A percentile compares a stretch with the other conserved stretches of the same genome.
Evolutionary conservation across 2,113 vertebrate genomes (phyloP).

Genomic region (Arvicanthis niloticus): DNA sequence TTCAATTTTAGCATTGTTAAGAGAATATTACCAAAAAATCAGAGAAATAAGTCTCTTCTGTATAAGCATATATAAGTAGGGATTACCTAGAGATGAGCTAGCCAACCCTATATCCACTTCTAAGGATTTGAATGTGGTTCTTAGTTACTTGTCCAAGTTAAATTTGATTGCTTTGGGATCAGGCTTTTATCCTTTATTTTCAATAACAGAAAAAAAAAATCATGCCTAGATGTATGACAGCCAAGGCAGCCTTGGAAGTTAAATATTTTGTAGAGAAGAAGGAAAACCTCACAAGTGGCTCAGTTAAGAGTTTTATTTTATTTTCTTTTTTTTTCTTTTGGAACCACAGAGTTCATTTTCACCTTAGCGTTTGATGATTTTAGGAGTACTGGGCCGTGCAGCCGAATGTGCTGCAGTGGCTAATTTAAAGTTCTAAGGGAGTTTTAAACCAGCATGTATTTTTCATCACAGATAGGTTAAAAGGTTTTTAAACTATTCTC

Average conservation of each 20-base stretch:
- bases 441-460: slow-evolving; percentile 70
- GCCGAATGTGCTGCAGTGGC: neutral
- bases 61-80: slow-evolving; percentile 44
- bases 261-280: slow-evolving; percentile 57
- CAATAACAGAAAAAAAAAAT: slow-evolving; percentile 57
- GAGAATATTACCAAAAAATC: slow-evolving; percentile 55
- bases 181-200: slow-evolving; percentile 70
- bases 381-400: neutral
- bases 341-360: slow-evolving; percentile 48
- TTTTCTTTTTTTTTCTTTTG: neutral
- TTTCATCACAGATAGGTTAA: slow-evolving; percentile 75
- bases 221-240: neutral
- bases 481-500: slow-evolving; percentile 72
- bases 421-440: slow-evolving; percentile 75
- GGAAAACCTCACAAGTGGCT: slow-evolving; percentile 5
- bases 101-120: slow-evolving; percentile 30
- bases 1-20: slow-evolving; percentile 53
- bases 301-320: neutral
- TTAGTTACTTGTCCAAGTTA: slow-evolving; percentile 53
- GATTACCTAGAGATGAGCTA: slow-evolving; percentile 64
- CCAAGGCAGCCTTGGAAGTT: slow-evolving; percentile 25
- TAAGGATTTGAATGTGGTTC: slow-evolving; percentile 36
- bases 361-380: slow-evolving; percentile 55
- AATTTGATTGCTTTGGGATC: slow-evolving; percentile 68
- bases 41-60: slow-evolving; percentile 43